Base-by-base conservation (phyloP, 2,888 invertebrate species). In the Altica lythri region DNA sequence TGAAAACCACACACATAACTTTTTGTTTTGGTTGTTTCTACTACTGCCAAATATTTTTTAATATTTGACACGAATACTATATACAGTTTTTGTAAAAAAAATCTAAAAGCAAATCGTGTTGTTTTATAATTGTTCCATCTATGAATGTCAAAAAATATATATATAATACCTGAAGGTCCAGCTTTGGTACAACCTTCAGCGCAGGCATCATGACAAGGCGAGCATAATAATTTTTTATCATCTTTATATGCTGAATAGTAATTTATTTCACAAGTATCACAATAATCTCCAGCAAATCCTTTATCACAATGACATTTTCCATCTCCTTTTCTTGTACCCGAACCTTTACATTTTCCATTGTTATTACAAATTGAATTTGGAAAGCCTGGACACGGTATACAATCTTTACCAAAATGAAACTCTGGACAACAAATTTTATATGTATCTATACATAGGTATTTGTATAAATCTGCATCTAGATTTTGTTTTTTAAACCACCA, bases 271-370 rank as follows among this genome's bases (percentile, higher is more conserved):
- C 98, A 98, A n/a, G 81, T 77, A 47, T 86, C 82, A 76, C 98
- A 98, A 17, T 80, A 75, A 0, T 84, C 82, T 0, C 95, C 95
- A 0, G 74, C 69, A 72, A 97, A 97, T 0, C 94, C 96, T 4
- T 74, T 68, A 68, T 94, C 86, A 75, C 97, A 98, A 9, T 82
- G 77, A 72, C 98, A 98, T 57, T 88, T 85, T 0, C 97, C 98
- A 70, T 89, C 93, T 0, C 98, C 98, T 75, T 92, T 92, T 34
- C 96, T 81, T 0, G 95, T 95, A 0, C 97, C 97, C 58, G 87
- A 86, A 0, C 97, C 97, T 56, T 72, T 75, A 73, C 89, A 90
- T 63, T 71, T 75, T 1, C 96, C 95, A 77, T 89, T 90, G 1
- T 86, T 89, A 61, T 76, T 86, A 73, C 98, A 98, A 46, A 93